A percentile compares a stretch with the other conserved stretches of the same genome.
Conservation (phyloP, 1,140 invertebrate species). For the Cryptotermes secundus region DNA sequence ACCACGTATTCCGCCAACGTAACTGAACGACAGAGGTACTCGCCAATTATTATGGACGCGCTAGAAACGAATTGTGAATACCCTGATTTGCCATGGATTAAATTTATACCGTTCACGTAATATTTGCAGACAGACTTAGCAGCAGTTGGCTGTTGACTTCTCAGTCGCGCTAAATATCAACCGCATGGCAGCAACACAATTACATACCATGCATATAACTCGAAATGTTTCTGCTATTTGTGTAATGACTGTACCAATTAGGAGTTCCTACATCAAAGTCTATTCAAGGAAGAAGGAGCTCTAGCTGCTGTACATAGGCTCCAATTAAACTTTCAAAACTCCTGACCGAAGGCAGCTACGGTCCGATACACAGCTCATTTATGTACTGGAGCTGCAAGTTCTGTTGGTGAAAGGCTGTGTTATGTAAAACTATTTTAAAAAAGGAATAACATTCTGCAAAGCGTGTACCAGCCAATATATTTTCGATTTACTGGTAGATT, state of each 20-base stretch:
- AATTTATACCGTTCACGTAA: too few species aligned
- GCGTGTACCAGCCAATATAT: background rate
- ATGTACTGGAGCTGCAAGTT: background rate
- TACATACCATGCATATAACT: background rate
- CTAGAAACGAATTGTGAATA: too few species aligned
- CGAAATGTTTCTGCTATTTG: background rate
- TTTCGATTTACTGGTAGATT: background rate
- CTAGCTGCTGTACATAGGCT: background rate
- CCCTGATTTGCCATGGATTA: too few species aligned
- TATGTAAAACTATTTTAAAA: background rate
- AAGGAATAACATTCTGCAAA: background rate
- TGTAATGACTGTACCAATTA: background rate
- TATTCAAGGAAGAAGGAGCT: too few species aligned
- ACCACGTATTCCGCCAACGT: too few species aligned
- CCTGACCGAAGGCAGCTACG: background rate
- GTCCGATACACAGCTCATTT: background rate
- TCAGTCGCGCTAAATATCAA: background rate
- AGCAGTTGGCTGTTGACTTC: background rate
- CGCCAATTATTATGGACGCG: too few species aligned
- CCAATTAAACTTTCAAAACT: conserved; percentile 18
- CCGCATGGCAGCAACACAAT: background rate
- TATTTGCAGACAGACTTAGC: too few species aligned
- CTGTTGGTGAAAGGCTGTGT: background rate
- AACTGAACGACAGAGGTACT: too few species aligned
- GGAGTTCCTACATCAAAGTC: background rate